Base-by-base conservation (phyloP, 2,888 invertebrate genomes). In the Hedychridium roseum region DNA sequence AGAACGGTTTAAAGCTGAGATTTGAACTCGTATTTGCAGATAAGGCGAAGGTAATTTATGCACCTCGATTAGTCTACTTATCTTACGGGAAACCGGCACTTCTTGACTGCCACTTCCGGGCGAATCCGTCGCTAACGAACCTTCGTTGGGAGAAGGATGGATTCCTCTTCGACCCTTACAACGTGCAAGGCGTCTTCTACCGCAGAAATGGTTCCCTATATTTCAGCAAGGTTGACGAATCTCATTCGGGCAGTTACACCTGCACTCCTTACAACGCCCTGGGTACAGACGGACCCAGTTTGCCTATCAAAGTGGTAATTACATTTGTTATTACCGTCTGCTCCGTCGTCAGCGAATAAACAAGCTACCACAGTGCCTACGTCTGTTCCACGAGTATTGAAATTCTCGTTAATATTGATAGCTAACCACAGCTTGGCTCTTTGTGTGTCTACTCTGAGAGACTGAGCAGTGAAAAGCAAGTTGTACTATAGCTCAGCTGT, bases 101-200 rank as follows among this genome's bases (percentile, higher is more conserved):
- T 46, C 83, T 97, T 46, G 92, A 94, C 80, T 97, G 97, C 77
- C 92, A 94, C 78, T 93, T 93, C 74, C 87, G 92, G 67, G 91
- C 95, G 3, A 96, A 95, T 82, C 97, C 96, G 11, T 92, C 94
- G 5, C 82, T 95, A 60, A 91, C 91, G 40, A 91, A 91, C 74
- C 82, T 95, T 46, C 87, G 92, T 57, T 97, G 97, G 96, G 93
- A 93, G 76, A 95, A 95, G 78, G 94, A 96, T 76, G 93, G 92
- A 12, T 89, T 93, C 66, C 85, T 92, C 1, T 94, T 91, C 78
- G 93, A 94, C 75, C 92, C 94, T 0, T 92, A 91, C 81, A 92
- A 92, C 78, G 92, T 92, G 32, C 92, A 80, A 58, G 93, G 92
- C 12, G 92, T 94, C 0, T 91, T 90, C 76, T 91, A 89, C 74